These are phyloP conservation scores for Sphaerophoria rueppellii DNA, from an alignment of 2,888 invertebrate species.

Conservation along the genomic window DNA sequence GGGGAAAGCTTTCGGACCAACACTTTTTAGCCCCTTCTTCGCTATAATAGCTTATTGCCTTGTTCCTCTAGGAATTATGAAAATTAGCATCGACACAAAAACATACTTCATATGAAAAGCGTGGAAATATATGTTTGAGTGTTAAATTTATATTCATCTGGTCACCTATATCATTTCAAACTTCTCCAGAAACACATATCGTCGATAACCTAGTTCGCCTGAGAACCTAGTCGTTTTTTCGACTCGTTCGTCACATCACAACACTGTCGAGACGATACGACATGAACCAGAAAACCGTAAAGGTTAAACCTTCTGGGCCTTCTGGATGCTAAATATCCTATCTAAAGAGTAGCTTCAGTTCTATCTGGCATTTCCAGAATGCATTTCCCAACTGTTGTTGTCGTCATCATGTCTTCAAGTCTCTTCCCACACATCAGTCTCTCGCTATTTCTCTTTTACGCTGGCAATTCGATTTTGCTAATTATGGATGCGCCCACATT, in stretches of 20 bases:
- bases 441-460: neutral
- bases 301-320: conserved; percentile 61
- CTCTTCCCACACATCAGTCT: conserved; percentile 16
- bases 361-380: conserved; percentile 25
- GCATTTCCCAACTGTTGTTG: conserved; percentile 41
- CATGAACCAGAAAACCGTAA: neutral
- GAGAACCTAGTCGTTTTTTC: conserved; percentile 35
- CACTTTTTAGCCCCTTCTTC: no score
- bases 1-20: no score
- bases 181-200: neutral
- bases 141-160: neutral
- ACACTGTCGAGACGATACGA: no score
- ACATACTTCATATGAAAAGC: neutral
- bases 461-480: conserved; percentile 71
- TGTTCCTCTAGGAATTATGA: no score
- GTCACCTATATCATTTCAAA: conserved; percentile 7
- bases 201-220: conserved; percentile 53
- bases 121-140: neutral
- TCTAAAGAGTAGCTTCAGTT: no score
- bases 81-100: no score
- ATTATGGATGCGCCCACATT: conserved; percentile 72
- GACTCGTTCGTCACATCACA: no score
- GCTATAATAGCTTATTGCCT: no score
- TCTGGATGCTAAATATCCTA: conserved; percentile 5
- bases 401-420: conserved; percentile 16